Percentiles rank a stretch among this genome's conserved stretches.
Conservation (phyloP, 2,113 vertebrate genomes). For the Cichladusa arquata region DNA sequence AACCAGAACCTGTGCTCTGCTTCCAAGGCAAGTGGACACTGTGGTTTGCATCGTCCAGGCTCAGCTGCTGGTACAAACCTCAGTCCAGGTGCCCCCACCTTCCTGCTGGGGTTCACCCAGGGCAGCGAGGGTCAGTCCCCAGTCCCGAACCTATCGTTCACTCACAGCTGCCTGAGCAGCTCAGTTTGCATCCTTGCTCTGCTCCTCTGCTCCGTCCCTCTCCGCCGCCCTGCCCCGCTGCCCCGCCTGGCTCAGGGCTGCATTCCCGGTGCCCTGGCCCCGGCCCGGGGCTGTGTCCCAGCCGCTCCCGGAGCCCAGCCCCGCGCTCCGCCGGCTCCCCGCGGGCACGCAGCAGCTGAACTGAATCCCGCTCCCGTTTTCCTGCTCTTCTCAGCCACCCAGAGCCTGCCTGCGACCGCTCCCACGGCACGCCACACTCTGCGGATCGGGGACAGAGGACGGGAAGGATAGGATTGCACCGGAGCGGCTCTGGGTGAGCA, state of each 20-base stretch:
- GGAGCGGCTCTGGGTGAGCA: background rate
- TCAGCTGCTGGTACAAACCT: background rate
- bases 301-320: background rate
- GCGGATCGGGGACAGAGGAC: background rate
- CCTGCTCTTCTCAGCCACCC: background rate
- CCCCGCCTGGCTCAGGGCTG: background rate
- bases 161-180: background rate
- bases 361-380: background rate
- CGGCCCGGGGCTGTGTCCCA: background rate
- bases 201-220: background rate
- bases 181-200: background rate
- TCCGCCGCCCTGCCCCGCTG: background rate
- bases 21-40: background rate
- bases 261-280: background rate
- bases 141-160: fast-evolving
- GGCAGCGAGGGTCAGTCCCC: background rate
- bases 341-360: background rate
- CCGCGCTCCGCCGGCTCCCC: background rate
- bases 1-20: fast-evolving
- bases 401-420: background rate
- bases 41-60: background rate
- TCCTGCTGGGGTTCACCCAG: background rate
- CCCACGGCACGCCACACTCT: fast-evolving
- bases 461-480: background rate
- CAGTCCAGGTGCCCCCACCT: background rate